Conservation (phyloP, 2,888 invertebrate genomes). For the Rhingia campestris region DNA sequence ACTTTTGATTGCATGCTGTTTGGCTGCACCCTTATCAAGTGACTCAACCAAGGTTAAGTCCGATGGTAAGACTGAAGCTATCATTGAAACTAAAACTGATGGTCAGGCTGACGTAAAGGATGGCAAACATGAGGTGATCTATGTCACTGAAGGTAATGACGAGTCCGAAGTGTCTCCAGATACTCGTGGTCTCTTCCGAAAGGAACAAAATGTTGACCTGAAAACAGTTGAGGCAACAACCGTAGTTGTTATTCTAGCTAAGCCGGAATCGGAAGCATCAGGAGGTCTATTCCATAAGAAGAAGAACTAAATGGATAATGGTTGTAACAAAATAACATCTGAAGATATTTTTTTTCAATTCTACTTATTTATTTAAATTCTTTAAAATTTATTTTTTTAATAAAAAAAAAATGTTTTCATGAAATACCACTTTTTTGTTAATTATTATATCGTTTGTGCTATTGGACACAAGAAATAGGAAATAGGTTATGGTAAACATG, state of each 20-base stretch:
- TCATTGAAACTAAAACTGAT: background rate
- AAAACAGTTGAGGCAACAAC: background rate
- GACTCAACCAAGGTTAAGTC: background rate
- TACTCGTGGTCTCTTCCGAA: background rate
- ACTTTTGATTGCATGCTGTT: constrained; percentile 25
- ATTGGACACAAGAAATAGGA: too few relatives aligned
- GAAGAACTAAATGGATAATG: background rate
- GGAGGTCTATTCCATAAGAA: background rate
- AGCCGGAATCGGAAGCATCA: background rate
- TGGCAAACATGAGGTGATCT: too few relatives aligned
- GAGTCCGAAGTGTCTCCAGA: background rate
- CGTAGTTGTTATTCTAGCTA: background rate
- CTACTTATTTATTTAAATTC: too few relatives aligned
- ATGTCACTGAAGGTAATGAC: background rate
- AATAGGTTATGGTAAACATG: too few relatives aligned
- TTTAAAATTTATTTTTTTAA: too few relatives aligned
- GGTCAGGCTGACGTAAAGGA: background rate
- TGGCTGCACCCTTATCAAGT: constrained; percentile 21
- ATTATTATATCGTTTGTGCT: too few relatives aligned
- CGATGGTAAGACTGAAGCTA: background rate
- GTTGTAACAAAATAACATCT: background rate
- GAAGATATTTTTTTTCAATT: background rate
- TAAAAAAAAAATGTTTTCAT: too few relatives aligned
- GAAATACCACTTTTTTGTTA: too few relatives aligned
- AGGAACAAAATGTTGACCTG: background rate